Percentiles rank a stretch among this genome's conserved stretches.
Evolutionary conservation across 2,888 invertebrate species (phyloP).

Genomic region (Oscheius sp.): DNA sequence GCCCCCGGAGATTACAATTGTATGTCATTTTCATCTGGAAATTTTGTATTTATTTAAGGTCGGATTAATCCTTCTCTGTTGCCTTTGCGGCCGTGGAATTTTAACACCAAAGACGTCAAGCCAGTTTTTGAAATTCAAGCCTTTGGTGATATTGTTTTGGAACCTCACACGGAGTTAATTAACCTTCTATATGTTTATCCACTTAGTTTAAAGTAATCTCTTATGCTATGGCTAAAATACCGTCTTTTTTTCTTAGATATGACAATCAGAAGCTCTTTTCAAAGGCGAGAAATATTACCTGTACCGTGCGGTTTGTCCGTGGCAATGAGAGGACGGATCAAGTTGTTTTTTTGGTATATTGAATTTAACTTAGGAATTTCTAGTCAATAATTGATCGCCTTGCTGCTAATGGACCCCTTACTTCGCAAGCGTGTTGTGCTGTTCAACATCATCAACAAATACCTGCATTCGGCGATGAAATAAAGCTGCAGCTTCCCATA

Average conservation of each 20-base stretch:
- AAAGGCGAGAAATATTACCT: constrained; percentile 90
- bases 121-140: constrained; percentile 88
- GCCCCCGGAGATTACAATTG: constrained; percentile 47
- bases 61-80: constrained; percentile 85
- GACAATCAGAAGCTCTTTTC: constrained; percentile 70
- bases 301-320: constrained; percentile 86
- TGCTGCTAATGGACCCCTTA: constrained; percentile 61
- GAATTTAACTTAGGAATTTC: constrained; percentile 1
- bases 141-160: constrained; percentile 78
- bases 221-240: neutral
- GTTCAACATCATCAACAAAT: constrained; percentile 72
- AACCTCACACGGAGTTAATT: constrained; percentile 84
- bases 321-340: constrained; percentile 74
- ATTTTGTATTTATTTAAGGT: constrained; percentile 78
- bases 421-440: constrained; percentile 55
- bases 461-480: constrained; percentile 74
- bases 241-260: constrained; percentile 52
- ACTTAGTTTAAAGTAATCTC: constrained; percentile 73
- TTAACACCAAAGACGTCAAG: constrained; percentile 31
- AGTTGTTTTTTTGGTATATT: constrained; percentile 77
- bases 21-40: constrained; percentile 29
- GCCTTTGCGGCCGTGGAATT: constrained; percentile 78
- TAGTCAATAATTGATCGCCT: constrained; percentile 61
- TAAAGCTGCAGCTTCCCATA: constrained; percentile 89
- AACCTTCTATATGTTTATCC: constrained; percentile 95